Evolutionary conservation across 1,140 invertebrate species (phyloP), one percentile per base, ranked within the genome.

Genomic region (Brachionus asplanchnoidis): DNA sequence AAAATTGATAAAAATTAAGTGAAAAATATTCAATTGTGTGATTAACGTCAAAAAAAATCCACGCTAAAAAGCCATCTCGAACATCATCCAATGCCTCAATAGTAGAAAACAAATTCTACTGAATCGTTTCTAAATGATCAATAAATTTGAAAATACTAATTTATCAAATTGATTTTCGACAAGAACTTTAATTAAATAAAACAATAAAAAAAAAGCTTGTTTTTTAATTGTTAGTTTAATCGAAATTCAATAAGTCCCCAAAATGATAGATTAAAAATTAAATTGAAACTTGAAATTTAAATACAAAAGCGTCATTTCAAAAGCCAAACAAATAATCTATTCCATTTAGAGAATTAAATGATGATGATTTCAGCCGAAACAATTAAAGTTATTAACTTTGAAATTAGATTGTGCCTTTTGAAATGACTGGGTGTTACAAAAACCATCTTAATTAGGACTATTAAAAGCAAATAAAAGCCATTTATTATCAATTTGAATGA

Each of bases 401-500:
- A 20, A 73, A 42, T 42, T 42, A 73, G 40, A 73, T 73, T 40
- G 17, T 40, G 40, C n/a, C 17, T 73, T 42, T 9, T 20, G 17
- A 73, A 42, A 73, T 42, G 40, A 40, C 17, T 40, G 68, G 68
- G 68, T 73, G 68, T 73, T 77, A 77, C 42, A 77, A 77, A 23
- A 42, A 40, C 32, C 40, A 53, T 77, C 23, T 77, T 77, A 77
- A 77, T 77, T 77, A 77, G 42, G 46, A 73, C 68, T 77, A 77
- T 75, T 75, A 42, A 40, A 42, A 42, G 70, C 70, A 42, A 75
- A 42, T 77, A 77, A 77, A 77, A 77, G 17, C 73, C 40, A 77
- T 46, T 77, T 77, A 77, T 77, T 77, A 77, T 77, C 73, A 77
- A 77, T 77, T 77, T 77, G 73, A 77, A 46, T 77, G 73, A 77